Conservation (phyloP, 2,888 invertebrate genomes). For the Entomobrya proxima region DNA sequence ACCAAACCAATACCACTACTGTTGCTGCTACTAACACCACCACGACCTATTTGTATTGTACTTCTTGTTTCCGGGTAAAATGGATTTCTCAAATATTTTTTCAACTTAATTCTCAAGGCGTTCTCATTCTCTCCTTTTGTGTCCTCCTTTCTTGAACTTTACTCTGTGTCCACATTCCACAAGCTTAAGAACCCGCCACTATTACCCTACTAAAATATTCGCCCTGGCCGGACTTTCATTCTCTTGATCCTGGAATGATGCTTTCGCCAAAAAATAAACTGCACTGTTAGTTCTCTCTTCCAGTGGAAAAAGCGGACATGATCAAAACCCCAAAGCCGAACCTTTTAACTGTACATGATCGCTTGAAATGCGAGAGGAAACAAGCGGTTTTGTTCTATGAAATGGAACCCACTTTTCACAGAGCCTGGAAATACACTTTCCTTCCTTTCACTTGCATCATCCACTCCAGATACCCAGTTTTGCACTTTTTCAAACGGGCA, state of each 20-base stretch:
- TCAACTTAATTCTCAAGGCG: slow-evolving; percentile 48
- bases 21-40: neutral
- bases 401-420: slow-evolving; percentile 16
- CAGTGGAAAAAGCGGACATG: slow-evolving; percentile 21
- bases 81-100: slow-evolving; percentile 45
- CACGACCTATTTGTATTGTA: slow-evolving; percentile 28
- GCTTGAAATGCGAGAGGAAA: slow-evolving; percentile 39
- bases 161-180: neutral
- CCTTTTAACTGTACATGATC: slow-evolving; percentile 54
- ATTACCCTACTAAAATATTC: slow-evolving; percentile 25
- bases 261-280: slow-evolving; percentile 11
- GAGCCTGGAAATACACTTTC: neutral
- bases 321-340: slow-evolving; percentile 30
- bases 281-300: neutral
- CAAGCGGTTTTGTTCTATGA: slow-evolving; percentile 35
- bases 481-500: neutral
- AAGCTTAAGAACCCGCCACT: neutral
- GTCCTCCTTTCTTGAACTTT: slow-evolving; percentile 31
- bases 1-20: neutral
- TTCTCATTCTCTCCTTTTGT: slow-evolving; percentile 49
- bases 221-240: neutral
- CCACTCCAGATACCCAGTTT: neutral
- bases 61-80: slow-evolving; percentile 32
- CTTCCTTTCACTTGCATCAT: slow-evolving; percentile 3
- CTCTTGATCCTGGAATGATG: neutral